Base-by-base conservation (phyloP, 2,113 vertebrate genomes). In the Barnardius zonarius region DNA sequence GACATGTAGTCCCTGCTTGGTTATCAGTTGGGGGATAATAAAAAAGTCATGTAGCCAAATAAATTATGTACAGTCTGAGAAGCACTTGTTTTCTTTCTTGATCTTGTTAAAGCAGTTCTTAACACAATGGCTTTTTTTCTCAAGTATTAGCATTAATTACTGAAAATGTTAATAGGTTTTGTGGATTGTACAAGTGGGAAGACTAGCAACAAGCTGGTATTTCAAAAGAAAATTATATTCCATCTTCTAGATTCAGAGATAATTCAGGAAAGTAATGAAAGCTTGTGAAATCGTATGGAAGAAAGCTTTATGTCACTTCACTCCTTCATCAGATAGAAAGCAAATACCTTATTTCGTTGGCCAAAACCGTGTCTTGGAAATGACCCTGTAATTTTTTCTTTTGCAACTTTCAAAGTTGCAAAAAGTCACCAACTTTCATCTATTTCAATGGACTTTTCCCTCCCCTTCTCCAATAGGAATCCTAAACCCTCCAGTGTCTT, bases 91-190 rank as follows among this genome's bases (percentile, higher is more conserved):
- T 92, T 91, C 93, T 83, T 69, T 87, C 95, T 96, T 94, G 79
- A 93, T 94, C 92, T 96, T 67, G 75, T 97, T 97, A 96, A 94
- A 96, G 92, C 89, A 93, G 96, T 97, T 96, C 95, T 96, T 97
- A 93, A 94, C 91, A 95, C 95, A 95, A 77, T 94, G 85, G 84
- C 95, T 87, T 97, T 94, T 95, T 88, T 90, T 81, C 68, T 96
- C 86, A 96, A 95, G 96, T 94, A 94, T 96, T 97, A 95, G 95
- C 93, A 95, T 97, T 97, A 95, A 97, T 97, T 96, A 96, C 95
- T 70, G 88, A 88, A 96, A 95, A 96, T 84, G 91, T 90, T 96
- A 96, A 94, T 95, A 89, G 88, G 76, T 95, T 96, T 92, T 94
- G 90, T 77, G 70, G 94, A 93, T 84, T 92, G 77, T 87, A 94